Percentiles rank a stretch among this genome's conserved stretches.
Evolutionary conservation across 2,797 vertebrate species (phyloP).

Genomic region (Gymnocypris eckloni): DNA sequence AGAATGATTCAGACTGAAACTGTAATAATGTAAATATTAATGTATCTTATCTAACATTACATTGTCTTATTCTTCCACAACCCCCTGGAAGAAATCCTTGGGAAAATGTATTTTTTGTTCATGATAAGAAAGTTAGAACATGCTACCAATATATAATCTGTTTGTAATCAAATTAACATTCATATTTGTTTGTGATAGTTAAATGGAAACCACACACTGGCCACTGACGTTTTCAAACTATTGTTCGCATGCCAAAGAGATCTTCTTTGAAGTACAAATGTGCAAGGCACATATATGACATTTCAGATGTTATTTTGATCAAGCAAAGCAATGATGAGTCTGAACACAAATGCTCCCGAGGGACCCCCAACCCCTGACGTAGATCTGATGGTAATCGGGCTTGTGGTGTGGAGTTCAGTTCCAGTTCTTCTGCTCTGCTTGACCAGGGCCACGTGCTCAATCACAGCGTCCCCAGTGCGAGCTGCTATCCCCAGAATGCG

Average conservation of each 20-base stretch:
- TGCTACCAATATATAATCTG: neutral
- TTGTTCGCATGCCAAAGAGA: conserved; percentile 72
- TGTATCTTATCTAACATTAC: too few species aligned
- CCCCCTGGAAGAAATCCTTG: neutral
- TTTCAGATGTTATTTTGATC: conserved; percentile 40
- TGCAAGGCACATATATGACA: conserved; percentile 56
- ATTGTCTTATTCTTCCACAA: neutral
- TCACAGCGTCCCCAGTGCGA: conserved; percentile 74
- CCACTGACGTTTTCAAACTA: conserved; percentile 26
- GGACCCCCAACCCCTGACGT: conserved; percentile 63
- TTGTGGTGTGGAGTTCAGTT: conserved; percentile 76
- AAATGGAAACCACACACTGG: neutral
- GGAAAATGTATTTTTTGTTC: neutral
- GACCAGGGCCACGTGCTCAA: conserved; percentile 79
- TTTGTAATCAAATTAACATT: neutral
- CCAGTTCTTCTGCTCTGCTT: conserved; percentile 74
- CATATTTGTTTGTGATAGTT: neutral
- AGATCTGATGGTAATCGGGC: conserved; percentile 72
- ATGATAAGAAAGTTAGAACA: neutral
- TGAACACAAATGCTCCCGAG: conserved; percentile 75
- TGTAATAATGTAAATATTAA: neutral
- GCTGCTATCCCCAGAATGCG: conserved; percentile 84
- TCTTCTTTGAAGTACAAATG: conserved; percentile 76
- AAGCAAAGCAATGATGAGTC: conserved; percentile 57
- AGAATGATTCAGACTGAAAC: neutral